Evolutionary conservation across 2,797 vertebrate genomes (phyloP), one percentile per base, ranked within the genome.

Genomic region (Periophthalmus magnuspinnatus): DNA sequence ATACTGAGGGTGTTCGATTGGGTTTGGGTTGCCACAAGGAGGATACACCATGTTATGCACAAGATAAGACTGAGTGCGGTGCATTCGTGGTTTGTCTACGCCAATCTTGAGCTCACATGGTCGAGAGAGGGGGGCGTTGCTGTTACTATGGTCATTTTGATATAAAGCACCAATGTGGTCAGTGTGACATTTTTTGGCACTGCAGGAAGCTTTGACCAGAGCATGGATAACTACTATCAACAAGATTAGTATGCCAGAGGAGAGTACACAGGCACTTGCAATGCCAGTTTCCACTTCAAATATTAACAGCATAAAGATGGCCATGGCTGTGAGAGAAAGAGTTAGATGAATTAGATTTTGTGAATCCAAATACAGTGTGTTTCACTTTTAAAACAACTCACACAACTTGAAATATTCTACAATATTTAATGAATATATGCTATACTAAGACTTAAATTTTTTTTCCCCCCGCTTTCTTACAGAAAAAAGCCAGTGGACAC

Each of bases 231-330:
- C 87, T 0, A 90, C 77, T 0, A 95, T 32, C 24, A 97, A 80
- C 70, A 97, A 88, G 24, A 95, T 79, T 0, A 97, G 69, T 16
- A 96, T 87, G 0, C 96, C 96, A 0, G 94, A 94, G 57, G 93
- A 92, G 0, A 98, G 93, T 16, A 97, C 88, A 3, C 95, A 95
- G 1, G 96, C 93, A 0, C 95, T 88, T 22, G 95, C 93, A 0
- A 95, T 94, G 0, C 92, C 97, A 0, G 95, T 94, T 84, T 95
- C 94, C 0, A 88, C 85, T 72, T 96, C 93, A 19, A 98, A 96
- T 62, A 94, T 90, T 82, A 98, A 90, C 74, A 97, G 88, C 93
- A 95, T 91, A 34, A 95, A 96, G 71, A 98, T 93, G 69, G 94
- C 95, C 67, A 99, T 92, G 0, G 95, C 97, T 99, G 93, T 48